Evolutionary conservation across 2,888 invertebrate species (phyloP).

Genomic region (Atrina japonica): DNA sequence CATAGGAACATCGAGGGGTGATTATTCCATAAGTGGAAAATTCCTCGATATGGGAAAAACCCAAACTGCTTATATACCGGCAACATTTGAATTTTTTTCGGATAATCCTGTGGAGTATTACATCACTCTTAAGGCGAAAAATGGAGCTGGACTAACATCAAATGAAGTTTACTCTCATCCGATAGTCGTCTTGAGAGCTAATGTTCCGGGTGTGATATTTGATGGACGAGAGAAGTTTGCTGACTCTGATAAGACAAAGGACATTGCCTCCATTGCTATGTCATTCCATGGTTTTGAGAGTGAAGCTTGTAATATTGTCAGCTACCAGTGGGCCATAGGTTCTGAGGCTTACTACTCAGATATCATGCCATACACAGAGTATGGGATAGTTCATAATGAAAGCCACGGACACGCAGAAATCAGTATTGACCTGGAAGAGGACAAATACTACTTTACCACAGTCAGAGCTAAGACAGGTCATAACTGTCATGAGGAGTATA

Average conservation of each 20-base stretch:
- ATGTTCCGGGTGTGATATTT: conserved; percentile 60
- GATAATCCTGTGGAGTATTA: conserved; percentile 32
- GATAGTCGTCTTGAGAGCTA: conserved; percentile 53
- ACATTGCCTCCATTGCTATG: conserved; percentile 59
- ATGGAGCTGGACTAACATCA: conserved; percentile 58
- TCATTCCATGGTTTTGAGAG: conserved; percentile 69
- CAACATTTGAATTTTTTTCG: conserved; percentile 39
- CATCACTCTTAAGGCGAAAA: conserved; percentile 52
- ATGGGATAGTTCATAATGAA: conserved; percentile 63
- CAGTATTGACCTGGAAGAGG: conserved; percentile 55
- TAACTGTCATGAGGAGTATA: conserved; percentile 56
- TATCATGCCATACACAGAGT: conserved; percentile 57
- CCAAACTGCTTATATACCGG: conserved; percentile 45
- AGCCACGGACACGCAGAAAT: conserved; percentile 61
- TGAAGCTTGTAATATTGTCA: conserved; percentile 61
- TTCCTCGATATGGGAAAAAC: conserved; percentile 40
- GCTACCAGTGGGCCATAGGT: conserved; percentile 68
- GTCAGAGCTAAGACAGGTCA: conserved; percentile 64
- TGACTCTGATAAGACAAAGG: conserved; percentile 54
- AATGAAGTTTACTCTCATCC: conserved; percentile 38
- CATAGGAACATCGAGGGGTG: conserved; percentile 33
- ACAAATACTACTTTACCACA: conserved; percentile 56
- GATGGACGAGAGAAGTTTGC: conserved; percentile 56
- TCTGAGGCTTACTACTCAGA: conserved; percentile 59
- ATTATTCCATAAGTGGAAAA: conserved; percentile 18